phyloP scores from a whole-genome alignment of 2,888 invertebrate species.

The Aromia moschata region DNA sequence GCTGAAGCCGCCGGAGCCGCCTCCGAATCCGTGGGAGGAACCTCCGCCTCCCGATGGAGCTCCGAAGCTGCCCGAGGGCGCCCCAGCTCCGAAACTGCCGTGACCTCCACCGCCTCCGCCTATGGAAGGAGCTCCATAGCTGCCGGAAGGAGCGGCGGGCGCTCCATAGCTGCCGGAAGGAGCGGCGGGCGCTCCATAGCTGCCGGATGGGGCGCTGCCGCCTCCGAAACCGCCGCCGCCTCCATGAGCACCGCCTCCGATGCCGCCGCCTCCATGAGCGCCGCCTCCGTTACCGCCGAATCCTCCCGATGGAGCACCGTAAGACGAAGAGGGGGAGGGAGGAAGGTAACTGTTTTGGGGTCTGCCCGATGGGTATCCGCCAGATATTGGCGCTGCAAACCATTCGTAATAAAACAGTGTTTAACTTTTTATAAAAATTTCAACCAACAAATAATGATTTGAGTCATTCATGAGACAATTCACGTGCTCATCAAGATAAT shows the following conservation, averaged over 20 bases:
- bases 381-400: constrained; percentile 35
- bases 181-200: constrained; percentile 61
- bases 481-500: too few species aligned
- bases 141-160: constrained; percentile 54
- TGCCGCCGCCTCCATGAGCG: constrained; percentile 41
- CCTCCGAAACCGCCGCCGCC: constrained; percentile 40
- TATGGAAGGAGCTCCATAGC: constrained; percentile 56
- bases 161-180: constrained; percentile 51
- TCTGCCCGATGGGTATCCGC: constrained; percentile 49
- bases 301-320: constrained; percentile 19
- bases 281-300: constrained; percentile 54
- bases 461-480: too few species aligned
- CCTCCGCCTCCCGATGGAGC: constrained; percentile 57
- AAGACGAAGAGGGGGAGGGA: constrained; percentile 41
- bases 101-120: constrained; percentile 57
- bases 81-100: constrained; percentile 8
- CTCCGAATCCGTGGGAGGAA: constrained; percentile 44
- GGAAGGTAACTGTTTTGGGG: constrained; percentile 55
- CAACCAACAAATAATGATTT: too few species aligned
- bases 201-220: constrained; percentile 61
- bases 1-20: constrained; percentile 27
- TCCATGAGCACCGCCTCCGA: constrained; percentile 45
- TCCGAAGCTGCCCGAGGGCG: constrained; percentile 60
- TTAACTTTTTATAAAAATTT: too few species aligned
- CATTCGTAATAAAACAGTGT: too few species aligned